Conservation (phyloP, 2,797 vertebrate genomes). For the Epinephelus awoara region DNA sequence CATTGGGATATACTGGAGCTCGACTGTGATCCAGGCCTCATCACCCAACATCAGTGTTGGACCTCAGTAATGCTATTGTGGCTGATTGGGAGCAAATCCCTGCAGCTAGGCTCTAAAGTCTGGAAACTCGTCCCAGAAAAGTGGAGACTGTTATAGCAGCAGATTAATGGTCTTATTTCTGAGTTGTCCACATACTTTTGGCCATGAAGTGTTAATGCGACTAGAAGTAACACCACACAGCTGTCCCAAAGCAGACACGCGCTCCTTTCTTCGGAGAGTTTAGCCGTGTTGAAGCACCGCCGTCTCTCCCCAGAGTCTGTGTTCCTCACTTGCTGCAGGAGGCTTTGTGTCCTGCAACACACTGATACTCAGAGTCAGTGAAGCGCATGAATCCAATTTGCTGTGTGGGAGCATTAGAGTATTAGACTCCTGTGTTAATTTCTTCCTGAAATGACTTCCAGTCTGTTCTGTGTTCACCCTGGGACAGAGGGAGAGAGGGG, state of each 20-base stretch:
- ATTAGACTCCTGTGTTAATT: slow-evolving; percentile 74
- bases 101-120: neutral
- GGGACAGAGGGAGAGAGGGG: slow-evolving; percentile 19
- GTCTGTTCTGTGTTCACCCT: slow-evolving; percentile 41
- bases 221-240: slow-evolving; percentile 1
- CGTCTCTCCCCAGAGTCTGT: slow-evolving; percentile 27
- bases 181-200: neutral
- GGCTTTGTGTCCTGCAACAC: slow-evolving; percentile 66
- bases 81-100: neutral
- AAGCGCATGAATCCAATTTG: slow-evolving; percentile 78
- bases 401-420: slow-evolving; percentile 70
- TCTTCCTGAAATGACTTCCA: slow-evolving; percentile 76
- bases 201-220: neutral
- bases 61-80: neutral
- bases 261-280: neutral
- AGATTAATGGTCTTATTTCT: neutral
- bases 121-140: neutral
- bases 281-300: slow-evolving; percentile 10
- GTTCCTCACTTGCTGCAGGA: slow-evolving; percentile 47
- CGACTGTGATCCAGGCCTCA: neutral
- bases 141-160: neutral
- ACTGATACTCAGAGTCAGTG: slow-evolving; percentile 70
- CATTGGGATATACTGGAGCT: neutral
- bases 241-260: neutral
- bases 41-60: neutral